Conservation (phyloP, 2,113 vertebrate species). For the Corythoichthys intestinalis region DNA sequence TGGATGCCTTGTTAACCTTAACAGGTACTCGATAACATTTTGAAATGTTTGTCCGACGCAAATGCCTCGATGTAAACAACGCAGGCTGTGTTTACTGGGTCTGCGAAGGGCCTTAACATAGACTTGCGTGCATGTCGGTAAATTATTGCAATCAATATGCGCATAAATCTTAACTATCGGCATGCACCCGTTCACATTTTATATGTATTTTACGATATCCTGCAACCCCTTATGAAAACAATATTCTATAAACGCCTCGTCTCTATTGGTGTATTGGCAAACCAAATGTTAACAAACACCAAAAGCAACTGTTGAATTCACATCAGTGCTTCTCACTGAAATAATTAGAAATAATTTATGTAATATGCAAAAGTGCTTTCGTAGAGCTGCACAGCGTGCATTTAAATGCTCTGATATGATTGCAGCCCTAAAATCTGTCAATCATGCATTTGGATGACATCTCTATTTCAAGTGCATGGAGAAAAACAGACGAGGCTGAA, state of each 20-base stretch:
- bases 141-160: constrained; percentile 12
- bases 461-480: too few relatives aligned
- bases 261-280: neutral
- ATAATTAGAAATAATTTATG: too few relatives aligned
- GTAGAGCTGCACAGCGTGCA: too few relatives aligned
- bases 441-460: too few relatives aligned
- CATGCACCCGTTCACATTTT: neutral
- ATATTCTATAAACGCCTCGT: constrained; percentile 4
- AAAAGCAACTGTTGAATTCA: too few relatives aligned
- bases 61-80: neutral
- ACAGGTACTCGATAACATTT: constrained; percentile 40
- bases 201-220: neutral
- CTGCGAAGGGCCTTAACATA: constrained; percentile 19
- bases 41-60: neutral
- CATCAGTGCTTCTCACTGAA: too few relatives aligned
- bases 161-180: neutral
- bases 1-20: constrained; percentile 15
- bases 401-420: too few relatives aligned
- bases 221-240: neutral
- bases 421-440: too few relatives aligned
- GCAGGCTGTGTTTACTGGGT: constrained; percentile 6
- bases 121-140: constrained; percentile 5
- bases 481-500: too few relatives aligned
- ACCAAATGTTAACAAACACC: neutral
- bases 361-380: too few relatives aligned